Percentiles rank a stretch among this genome's conserved stretches.
Conservation (phyloP, 2,113 vertebrate species). For the Campylorhamphus procurvoides region DNA sequence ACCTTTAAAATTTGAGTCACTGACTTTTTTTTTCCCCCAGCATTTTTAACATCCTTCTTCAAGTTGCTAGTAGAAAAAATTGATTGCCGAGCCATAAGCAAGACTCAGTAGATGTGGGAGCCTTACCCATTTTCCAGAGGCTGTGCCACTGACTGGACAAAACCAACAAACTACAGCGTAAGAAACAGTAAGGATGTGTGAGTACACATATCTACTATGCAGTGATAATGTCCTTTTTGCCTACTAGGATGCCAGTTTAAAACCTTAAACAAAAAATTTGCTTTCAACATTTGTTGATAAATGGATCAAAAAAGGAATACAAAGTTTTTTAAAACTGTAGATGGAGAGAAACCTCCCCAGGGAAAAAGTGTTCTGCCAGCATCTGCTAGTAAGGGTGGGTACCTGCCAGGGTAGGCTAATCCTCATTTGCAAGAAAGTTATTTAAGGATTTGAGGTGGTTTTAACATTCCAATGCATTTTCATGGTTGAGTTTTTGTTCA, state of each 20-base stretch:
- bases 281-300: neutral
- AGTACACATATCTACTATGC: neutral
- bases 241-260: neutral
- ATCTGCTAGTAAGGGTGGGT: slow-evolving; percentile 32
- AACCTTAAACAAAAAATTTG: neutral
- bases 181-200: neutral
- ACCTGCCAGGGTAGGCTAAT: slow-evolving; percentile 16
- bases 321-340: slow-evolving; percentile 17
- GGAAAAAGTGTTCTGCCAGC: slow-evolving; percentile 59
- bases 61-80: neutral
- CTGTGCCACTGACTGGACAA: neutral
- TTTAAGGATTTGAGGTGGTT: neutral
- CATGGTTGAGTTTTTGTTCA: neutral
- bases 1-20: neutral
- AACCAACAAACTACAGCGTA: neutral
- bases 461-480: neutral
- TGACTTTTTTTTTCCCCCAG: neutral
- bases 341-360: slow-evolving; percentile 27
- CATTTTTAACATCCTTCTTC: neutral
- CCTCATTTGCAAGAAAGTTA: neutral
- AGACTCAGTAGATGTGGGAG: neutral
- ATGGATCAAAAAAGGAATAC: slow-evolving; percentile 6
- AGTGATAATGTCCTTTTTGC: neutral
- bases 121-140: neutral
- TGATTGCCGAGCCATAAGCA: neutral